phyloP scores from a whole-genome alignment of 1,140 invertebrate species.

The Drosophila hydei region DNA sequence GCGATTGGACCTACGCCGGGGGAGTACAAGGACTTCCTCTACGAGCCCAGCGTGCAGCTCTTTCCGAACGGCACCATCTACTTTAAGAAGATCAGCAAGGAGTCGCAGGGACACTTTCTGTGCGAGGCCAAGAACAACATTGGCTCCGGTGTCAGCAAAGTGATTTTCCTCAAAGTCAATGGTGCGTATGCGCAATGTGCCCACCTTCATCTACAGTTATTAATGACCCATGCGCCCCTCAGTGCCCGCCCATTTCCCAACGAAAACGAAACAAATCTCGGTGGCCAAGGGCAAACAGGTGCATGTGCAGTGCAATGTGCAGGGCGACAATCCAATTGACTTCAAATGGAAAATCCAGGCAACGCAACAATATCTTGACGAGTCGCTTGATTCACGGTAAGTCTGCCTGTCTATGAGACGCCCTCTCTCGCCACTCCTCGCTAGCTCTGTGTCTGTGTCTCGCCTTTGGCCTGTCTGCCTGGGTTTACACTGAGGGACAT shows the following conservation, averaged over 20 bases:
- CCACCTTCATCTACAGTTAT: background rate
- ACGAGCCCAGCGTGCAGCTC: slow-evolving; percentile 89
- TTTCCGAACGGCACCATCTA: slow-evolving; percentile 92
- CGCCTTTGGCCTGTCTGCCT: slow-evolving; percentile 30
- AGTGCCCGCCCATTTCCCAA: slow-evolving; percentile 93
- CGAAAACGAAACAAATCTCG: slow-evolving; percentile 90
- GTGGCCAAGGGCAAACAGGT: slow-evolving; percentile 90
- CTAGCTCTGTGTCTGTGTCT: no score
- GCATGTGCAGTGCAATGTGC: slow-evolving; percentile 93
- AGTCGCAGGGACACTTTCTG: slow-evolving; percentile 94
- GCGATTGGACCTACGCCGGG: slow-evolving; percentile 92
- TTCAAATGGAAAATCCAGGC: slow-evolving; percentile 90
- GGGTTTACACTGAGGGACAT: slow-evolving; percentile 2
- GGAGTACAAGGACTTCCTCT: slow-evolving; percentile 93
- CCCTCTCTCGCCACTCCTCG: background rate
- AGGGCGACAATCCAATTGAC: slow-evolving; percentile 94
- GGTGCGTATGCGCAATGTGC: slow-evolving; percentile 85
- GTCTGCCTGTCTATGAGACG: slow-evolving; percentile 14
- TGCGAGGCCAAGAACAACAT: slow-evolving; percentile 97
- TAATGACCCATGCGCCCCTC: slow-evolving; percentile 11
- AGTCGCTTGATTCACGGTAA: slow-evolving; percentile 88
- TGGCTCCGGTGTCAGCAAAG: slow-evolving; percentile 93
- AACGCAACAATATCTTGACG: slow-evolving; percentile 87
- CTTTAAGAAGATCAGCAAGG: slow-evolving; percentile 91
- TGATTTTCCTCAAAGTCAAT: slow-evolving; percentile 94